Conservation (phyloP, 2,797 vertebrate genomes). For the Phataginus tetradactyla region DNA sequence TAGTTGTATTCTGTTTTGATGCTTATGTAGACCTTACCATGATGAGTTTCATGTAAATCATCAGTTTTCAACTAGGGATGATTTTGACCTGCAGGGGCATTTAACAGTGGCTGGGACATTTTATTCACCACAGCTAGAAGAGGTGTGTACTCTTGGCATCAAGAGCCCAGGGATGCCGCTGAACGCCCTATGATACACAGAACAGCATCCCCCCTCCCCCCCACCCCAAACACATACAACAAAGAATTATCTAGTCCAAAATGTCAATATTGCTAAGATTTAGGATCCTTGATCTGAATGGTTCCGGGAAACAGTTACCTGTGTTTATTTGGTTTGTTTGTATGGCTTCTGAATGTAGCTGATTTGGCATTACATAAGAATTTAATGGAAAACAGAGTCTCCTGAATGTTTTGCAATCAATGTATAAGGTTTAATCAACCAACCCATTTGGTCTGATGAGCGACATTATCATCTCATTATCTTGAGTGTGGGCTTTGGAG, state of each 20-base stretch:
- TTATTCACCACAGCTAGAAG: not conserved
- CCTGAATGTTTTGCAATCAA: not conserved
- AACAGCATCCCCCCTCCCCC: not conserved
- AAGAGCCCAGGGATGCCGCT: not conserved
- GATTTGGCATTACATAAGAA: not conserved
- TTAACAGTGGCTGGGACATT: not conserved
- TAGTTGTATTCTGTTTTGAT: not conserved
- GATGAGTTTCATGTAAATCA: not conserved
- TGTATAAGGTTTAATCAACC: not conserved
- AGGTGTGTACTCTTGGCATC: not conserved
- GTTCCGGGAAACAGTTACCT: not conserved
- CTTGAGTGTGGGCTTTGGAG: not conserved
- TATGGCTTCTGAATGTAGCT: not conserved
- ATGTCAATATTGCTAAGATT: not conserved
- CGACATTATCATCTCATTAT: not conserved
- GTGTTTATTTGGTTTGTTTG: not conserved
- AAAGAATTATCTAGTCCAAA: not conserved
- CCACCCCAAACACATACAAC: not conserved
- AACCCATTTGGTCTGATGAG: not conserved
- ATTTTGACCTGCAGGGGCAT: not conserved
- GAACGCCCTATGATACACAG: not conserved
- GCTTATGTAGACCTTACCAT: not conserved
- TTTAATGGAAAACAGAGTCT: not conserved
- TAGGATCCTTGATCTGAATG: not conserved
- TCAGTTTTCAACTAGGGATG: not conserved